Evolutionary conservation across 2,888 invertebrate species (phyloP).

Genomic region (Tridacna crocea): DNA sequence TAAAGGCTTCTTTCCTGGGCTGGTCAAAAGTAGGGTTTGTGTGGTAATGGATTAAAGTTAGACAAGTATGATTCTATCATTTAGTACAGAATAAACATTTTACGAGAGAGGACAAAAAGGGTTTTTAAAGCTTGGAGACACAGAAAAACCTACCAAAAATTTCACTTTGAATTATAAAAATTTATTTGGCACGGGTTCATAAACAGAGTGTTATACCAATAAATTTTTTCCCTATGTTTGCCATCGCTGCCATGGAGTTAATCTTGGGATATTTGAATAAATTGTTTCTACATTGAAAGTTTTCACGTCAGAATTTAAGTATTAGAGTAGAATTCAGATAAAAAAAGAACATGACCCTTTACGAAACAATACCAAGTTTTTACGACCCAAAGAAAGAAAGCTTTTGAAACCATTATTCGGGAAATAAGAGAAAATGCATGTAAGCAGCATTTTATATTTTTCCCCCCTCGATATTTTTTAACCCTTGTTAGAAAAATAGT

Average conservation of each 20-base stretch:
- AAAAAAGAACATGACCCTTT: too few species aligned
- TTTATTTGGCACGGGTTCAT: conserved; percentile 28
- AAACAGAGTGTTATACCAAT: conserved; percentile 22
- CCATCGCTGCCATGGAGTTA: conserved; percentile 47
- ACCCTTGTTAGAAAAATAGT: too few species aligned
- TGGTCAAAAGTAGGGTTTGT: too few species aligned
- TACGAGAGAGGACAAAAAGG: not conserved
- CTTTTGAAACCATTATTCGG: too few species aligned
- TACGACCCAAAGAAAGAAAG: too few species aligned
- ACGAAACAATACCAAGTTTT: too few species aligned
- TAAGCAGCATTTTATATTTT: too few species aligned
- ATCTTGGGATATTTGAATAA: conserved; percentile 42
- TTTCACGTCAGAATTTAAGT: conserved; percentile 21
- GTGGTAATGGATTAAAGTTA: too few species aligned
- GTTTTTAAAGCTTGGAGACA: not conserved
- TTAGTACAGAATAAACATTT: not conserved
- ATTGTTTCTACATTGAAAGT: conserved; percentile 28
- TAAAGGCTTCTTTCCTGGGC: too few species aligned
- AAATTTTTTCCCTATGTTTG: conserved; percentile 21
- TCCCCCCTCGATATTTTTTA: too few species aligned
- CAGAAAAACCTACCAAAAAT: not conserved
- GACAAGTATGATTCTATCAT: not conserved
- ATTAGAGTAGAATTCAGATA: conserved; percentile 21
- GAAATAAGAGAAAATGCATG: too few species aligned
- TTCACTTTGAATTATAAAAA: conserved; percentile 9